A percentile compares a stretch with the other conserved stretches of the same genome.
phyloP scores from a whole-genome alignment of 2,888 invertebrate genomes.

The Agriopis marginaria region DNA sequence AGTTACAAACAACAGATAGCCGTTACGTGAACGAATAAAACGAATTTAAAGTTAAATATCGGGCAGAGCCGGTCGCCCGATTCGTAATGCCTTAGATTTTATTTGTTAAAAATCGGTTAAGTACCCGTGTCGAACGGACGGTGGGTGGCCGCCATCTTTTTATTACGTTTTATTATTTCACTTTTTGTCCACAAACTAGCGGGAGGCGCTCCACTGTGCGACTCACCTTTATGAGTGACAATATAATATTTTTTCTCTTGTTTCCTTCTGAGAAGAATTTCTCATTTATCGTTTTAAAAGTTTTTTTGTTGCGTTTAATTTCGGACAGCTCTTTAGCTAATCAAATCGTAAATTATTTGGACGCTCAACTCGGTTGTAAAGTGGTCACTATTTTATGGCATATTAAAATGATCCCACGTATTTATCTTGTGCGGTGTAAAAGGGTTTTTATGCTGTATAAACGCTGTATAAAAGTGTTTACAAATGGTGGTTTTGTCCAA shows the following conservation, averaged over 20 bases:
- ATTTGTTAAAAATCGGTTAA: constrained; percentile 87
- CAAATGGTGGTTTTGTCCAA: constrained; percentile 38
- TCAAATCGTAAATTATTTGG: constrained; percentile 81
- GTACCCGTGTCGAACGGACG: constrained; percentile 84
- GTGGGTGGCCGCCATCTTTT: constrained; percentile 85
- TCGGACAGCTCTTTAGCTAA: constrained; percentile 74
- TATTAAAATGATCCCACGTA: constrained; percentile 69
- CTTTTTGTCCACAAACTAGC: constrained; percentile 77
- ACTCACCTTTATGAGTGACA: constrained; percentile 84
- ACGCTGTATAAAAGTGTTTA: constrained; percentile 33
- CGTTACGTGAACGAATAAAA: constrained; percentile 50
- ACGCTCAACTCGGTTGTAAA: constrained; percentile 58
- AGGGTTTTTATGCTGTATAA: constrained; percentile 47
- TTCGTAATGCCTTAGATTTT: constrained; percentile 86
- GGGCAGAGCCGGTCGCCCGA: constrained; percentile 71
- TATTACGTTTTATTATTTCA: constrained; percentile 82
- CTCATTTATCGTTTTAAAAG: constrained; percentile 60
- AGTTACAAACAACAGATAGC: constrained; percentile 24
- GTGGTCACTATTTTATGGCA: constrained; percentile 76
- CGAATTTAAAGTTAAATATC: constrained; percentile 72
- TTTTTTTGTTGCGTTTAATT: constrained; percentile 69
- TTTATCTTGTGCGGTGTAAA: constrained; percentile 57
- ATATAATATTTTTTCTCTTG: constrained; percentile 70
- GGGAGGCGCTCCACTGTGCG: constrained; percentile 80
- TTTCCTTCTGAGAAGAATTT: constrained; percentile 74